Conservation (phyloP, 2,113 vertebrate species). For the Athene noctua region DNA sequence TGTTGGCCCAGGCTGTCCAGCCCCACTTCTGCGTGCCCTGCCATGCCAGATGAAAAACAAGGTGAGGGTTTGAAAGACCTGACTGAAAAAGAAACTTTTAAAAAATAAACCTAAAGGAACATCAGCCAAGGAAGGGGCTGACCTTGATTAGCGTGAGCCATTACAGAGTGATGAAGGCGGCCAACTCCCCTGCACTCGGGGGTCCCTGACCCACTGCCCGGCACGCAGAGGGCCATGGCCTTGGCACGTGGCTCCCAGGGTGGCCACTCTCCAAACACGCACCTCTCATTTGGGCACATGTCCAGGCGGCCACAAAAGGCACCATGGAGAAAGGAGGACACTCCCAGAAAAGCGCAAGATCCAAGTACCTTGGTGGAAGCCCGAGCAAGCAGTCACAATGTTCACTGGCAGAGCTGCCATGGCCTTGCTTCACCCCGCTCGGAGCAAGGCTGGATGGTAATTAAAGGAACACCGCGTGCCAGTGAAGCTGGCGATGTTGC, state of each 20-base stretch:
- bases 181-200: background rate
- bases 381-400: background rate
- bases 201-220: background rate
- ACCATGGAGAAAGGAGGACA: background rate
- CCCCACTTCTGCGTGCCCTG: background rate
- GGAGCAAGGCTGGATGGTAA: background rate
- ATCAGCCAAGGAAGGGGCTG: background rate
- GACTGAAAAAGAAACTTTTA: background rate
- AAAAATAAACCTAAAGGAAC: background rate
- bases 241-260: background rate
- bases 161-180: background rate
- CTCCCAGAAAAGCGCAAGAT: background rate
- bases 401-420: background rate
- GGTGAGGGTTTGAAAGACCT: background rate
- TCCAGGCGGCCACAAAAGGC: background rate
- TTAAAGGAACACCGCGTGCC: background rate
- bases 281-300: background rate
- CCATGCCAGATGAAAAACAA: background rate
- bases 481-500: background rate
- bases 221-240: fast-evolving
- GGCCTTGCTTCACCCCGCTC: background rate
- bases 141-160: background rate
- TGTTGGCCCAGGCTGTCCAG: background rate
- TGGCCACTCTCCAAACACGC: background rate
- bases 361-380: background rate